Base-by-base conservation (phyloP, 2,888 invertebrate species). In the Sisyra terminalis region DNA sequence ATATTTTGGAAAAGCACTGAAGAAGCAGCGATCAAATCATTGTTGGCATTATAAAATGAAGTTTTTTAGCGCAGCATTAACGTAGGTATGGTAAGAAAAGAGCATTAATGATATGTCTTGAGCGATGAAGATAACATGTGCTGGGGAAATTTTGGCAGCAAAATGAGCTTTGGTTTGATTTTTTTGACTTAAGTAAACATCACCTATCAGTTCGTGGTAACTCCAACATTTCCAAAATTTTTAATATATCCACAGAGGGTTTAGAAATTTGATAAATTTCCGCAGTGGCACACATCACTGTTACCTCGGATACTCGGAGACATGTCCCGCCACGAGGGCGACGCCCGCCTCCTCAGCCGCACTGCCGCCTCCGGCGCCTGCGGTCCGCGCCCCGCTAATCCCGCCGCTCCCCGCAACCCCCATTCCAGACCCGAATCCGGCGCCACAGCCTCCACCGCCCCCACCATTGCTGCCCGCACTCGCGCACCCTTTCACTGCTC, bases 291-390 rank as follows among this genome's bases (percentile, higher is more conserved):
- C 37, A 37, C 37, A 37, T 37, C 37, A 37, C 37, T 37, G 37
- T 24, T 57, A 55, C 57, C 64, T 63, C 52, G 90, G 89, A 65
- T 87, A 88, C 65, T 90, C 90, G 38, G 37, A 37, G 63, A 84
- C 78, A 70, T 88, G 87, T 53, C 87, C 84, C 56, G 89, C 87
- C 56, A 89, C 87, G 57, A 90, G 74, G 56, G 90, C 88, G 58
- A 87, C 82, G 58, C 86, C 85, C 55, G 88, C 85, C 64, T 89
- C 89, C 65, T 87, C 87, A 58, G 65, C 65, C 65, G 69, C 68
- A 65, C 72, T 67, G 57, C 71, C 69, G 66, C 42, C 51, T 15
- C 38, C 42, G 50, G 32, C 37, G 46, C 30, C 14, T 49, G 46
- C 46, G 50, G 34, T 52, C 58, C 45, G 61, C 61, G 17, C 13